phyloP scores from a whole-genome alignment of 1,140 invertebrate species.

The Papilio polyxenes region DNA sequence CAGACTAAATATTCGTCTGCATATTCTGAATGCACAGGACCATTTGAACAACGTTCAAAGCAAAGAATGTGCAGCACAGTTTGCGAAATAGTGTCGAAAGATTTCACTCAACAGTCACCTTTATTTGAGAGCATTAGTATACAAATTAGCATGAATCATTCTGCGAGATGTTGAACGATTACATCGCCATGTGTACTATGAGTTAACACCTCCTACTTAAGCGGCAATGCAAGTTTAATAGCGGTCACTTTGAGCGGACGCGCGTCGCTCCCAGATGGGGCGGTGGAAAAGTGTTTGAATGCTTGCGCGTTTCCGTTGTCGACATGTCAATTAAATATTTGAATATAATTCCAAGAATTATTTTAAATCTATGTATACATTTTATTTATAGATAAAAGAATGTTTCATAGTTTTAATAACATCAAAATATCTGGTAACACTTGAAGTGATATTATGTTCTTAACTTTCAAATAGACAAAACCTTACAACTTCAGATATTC shows the following conservation, averaged over 20 bases:
- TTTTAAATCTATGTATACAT: neutral
- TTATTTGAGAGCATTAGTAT: conserved; percentile 40
- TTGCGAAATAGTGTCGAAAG: neutral
- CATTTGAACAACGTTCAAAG: conserved; percentile 43
- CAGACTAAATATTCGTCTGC: conserved; percentile 42
- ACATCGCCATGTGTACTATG: conserved; percentile 41
- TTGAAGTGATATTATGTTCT: too few relatives aligned
- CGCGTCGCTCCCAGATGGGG: conserved; percentile 58
- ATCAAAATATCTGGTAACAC: neutral
- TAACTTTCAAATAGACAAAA: too few relatives aligned
- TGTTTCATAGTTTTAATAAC: neutral
- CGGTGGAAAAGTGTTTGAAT: conserved; percentile 57
- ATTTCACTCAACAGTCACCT: conserved; percentile 33
- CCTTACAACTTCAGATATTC: neutral
- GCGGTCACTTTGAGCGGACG: conserved; percentile 74
- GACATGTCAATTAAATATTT: neutral
- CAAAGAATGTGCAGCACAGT: conserved; percentile 33
- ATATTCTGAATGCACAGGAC: conserved; percentile 40
- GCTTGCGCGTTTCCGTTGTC: conserved; percentile 51
- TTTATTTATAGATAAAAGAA: neutral
- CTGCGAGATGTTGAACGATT: conserved; percentile 37
- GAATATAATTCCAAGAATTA: neutral
- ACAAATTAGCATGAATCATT: conserved; percentile 36
- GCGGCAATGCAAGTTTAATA: conserved; percentile 72
- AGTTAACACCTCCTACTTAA: conserved; percentile 66